A percentile compares a stretch with the other conserved stretches of the same genome.
Conservation (phyloP, 2,888 invertebrate species). For the Argyresthia albistria region DNA sequence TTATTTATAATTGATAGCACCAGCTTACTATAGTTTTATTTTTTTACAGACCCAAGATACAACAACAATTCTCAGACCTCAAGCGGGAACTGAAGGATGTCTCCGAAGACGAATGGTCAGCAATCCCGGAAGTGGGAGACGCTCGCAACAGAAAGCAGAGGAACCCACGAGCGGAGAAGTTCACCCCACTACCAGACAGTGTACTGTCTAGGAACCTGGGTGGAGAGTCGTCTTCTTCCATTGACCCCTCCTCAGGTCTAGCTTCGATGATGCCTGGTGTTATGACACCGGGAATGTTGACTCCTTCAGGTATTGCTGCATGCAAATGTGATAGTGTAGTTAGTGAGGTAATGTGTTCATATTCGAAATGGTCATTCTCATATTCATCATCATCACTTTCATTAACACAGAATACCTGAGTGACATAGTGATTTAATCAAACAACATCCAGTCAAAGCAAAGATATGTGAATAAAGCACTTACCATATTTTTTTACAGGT, state of each 20-base stretch:
- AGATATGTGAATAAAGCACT: too few relatives aligned
- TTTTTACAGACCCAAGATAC: slow-evolving; percentile 90
- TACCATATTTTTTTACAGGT: slow-evolving; percentile 46
- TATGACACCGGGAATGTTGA: slow-evolving; percentile 88
- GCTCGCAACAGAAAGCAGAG: slow-evolving; percentile 96
- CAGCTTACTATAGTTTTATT: not conserved
- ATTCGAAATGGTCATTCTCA: too few relatives aligned
- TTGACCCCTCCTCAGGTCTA: slow-evolving; percentile 89
- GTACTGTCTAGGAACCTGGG: slow-evolving; percentile 90
- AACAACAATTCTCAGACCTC: slow-evolving; percentile 98
- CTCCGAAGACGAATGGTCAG: slow-evolving; percentile 95
- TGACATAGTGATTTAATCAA: too few relatives aligned
- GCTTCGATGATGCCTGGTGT: slow-evolving; percentile 91
- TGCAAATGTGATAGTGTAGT: not conserved
- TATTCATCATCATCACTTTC: too few relatives aligned
- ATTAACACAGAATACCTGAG: too few relatives aligned
- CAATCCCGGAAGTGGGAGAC: slow-evolving; percentile 99
- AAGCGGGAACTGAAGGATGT: slow-evolving; percentile 89
- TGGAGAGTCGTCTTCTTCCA: slow-evolving; percentile 82
- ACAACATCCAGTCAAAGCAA: too few relatives aligned
- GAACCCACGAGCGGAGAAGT: slow-evolving; percentile 95
- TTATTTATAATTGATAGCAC: too few relatives aligned
- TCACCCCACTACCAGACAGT: slow-evolving; percentile 97
- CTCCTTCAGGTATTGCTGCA: slow-evolving; percentile 77
- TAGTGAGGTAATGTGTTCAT: not conserved